These are phyloP conservation scores for Genyomyrus donnyi DNA, from an alignment of 2,113 vertebrate species.

Conservation along the genomic window DNA sequence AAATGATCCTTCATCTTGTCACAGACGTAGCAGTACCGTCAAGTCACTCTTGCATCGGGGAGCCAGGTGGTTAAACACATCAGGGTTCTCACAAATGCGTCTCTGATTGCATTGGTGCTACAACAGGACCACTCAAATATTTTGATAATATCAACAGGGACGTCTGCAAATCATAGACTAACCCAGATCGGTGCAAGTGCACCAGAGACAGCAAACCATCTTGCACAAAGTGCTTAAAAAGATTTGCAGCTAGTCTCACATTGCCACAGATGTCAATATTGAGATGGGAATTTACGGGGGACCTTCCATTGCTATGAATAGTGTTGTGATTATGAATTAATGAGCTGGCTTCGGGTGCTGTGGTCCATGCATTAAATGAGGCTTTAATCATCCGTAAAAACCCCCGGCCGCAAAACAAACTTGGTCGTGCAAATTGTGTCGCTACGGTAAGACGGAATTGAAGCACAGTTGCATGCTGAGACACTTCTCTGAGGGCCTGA, in stretches of 20 bases:
- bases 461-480: conserved; percentile 32
- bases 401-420: conserved; percentile 37
- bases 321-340: conserved; percentile 26
- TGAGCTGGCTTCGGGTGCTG: conserved; percentile 27
- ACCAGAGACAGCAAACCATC: neutral
- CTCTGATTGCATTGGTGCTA: neutral
- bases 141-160: neutral
- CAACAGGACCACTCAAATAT: neutral
- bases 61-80: neutral
- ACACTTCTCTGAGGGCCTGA: conserved; percentile 37
- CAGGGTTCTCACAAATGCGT: neutral
- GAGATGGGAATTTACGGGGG: conserved; percentile 11
- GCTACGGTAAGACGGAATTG: conserved; percentile 36
- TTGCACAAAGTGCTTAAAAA: neutral
- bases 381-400: conserved; percentile 37
- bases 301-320: neutral
- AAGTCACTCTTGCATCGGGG: neutral
- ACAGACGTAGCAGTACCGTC: neutral
- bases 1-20: neutral
- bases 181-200: neutral
- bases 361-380: conserved; percentile 11
- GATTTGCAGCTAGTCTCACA: neutral
- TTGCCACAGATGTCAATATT: conserved; percentile 8
- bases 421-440: conserved; percentile 36
- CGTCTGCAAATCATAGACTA: neutral